Base-by-base conservation (phyloP, 2,113 vertebrate species). In the Pachycephala philippinensis region DNA sequence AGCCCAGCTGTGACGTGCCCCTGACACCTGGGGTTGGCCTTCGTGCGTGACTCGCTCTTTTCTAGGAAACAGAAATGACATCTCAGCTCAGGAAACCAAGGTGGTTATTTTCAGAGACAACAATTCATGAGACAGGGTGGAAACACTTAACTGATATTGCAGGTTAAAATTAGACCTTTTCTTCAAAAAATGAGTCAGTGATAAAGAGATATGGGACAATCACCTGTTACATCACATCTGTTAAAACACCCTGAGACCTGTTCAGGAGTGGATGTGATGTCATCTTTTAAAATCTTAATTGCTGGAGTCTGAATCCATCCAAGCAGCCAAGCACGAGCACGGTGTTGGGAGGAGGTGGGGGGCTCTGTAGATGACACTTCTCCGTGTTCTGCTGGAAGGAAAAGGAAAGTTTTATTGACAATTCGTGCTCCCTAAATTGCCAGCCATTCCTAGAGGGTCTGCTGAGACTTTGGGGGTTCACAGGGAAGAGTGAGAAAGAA, bases 71-170 rank as follows among this genome's bases (percentile, higher is more conserved):
- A 85, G 61, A 53, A 79, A 60, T 27, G 45, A 47, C 76, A 74
- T 13, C 50, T 52, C 24, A 64, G 30, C 13, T 59, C 54, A 78
- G 82, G 35, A 64, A 92, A 72, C 13, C 16, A 23, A 65, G 24
- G 54, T 2, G n/a, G 42, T 39, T 86, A 8, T 89, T 81, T 93
- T 68, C 4, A 65, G 54, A 70, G 30, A 68, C 49, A 87, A 15
- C 26, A 24, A n/a, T 13, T 21, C 30, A 7, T 0, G 0, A 31
- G 35, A 4, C 11, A 40, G 50, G 9, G 37, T 3, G 63, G 65
- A 37, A 70, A 54, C 59, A 7, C 42, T 16, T 44, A 16, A n/a
- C 20, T 21, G 44, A 18, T 10, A 9, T 7, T 26, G 35, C 14
- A 70, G n/a, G 27, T 71, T 56, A 66, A 77, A 44, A 92, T 50